phyloP scores from a whole-genome alignment of 2,888 invertebrate species.

The Pimpla rufipes region DNA sequence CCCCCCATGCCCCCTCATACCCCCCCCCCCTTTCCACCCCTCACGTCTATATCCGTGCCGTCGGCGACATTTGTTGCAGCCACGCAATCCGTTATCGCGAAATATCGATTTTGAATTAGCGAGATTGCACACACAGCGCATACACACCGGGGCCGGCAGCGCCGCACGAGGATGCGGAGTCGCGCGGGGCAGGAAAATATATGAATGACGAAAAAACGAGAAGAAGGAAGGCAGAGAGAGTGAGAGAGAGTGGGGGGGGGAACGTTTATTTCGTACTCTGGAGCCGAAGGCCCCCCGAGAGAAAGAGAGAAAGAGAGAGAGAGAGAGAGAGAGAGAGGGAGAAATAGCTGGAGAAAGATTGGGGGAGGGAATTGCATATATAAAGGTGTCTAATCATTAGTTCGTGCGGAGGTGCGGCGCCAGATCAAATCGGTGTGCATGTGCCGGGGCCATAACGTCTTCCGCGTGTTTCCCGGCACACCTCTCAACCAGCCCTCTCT shows the following conservation, averaged over 20 bases:
- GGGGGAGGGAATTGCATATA: conserved; percentile 75
- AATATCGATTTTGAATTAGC: conserved; percentile 82
- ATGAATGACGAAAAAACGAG: conserved; percentile 55
- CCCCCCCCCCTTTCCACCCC: not conserved
- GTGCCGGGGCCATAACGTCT: conserved; percentile 80
- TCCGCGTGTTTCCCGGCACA: conserved; percentile 76
- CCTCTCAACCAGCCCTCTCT: conserved; percentile 67
- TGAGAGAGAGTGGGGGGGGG: conserved; percentile 67
- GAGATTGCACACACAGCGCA: conserved; percentile 73
- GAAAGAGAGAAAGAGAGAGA: conserved; percentile 51
- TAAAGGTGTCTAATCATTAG: conserved; percentile 82
- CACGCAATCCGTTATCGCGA: conserved; percentile 75
- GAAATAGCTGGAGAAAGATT: conserved; percentile 60
- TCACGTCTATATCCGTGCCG: conserved; percentile 34
- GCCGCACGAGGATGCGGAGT: not conserved
- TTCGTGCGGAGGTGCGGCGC: conserved; percentile 82
- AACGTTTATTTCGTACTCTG: too few relatives aligned
- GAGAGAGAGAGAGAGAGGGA: conserved; percentile 51
- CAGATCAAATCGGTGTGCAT: conserved; percentile 82
- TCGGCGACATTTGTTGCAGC: conserved; percentile 59
- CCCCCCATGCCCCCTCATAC: not conserved
- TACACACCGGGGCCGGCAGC: not conserved
- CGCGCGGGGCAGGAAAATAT: conserved; percentile 34
- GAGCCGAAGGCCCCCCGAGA: too few relatives aligned
- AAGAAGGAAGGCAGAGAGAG: conserved; percentile 46